A percentile compares a stretch with the other conserved stretches of the same genome.
Conservation (phyloP, 2,797 vertebrate genomes). For the Sebastes steindachneri region DNA sequence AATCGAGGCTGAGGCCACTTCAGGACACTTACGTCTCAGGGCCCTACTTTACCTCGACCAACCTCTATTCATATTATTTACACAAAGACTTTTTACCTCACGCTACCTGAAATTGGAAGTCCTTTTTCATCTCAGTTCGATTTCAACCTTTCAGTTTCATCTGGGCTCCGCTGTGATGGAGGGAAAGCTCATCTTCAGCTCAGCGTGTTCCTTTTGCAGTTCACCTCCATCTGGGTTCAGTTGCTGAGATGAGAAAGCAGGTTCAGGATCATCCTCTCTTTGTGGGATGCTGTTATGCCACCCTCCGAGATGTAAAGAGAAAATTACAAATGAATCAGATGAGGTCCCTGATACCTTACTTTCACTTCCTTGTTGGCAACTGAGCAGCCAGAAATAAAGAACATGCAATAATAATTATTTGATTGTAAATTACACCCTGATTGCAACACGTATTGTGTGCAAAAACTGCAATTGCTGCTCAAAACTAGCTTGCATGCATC, state of each 20-base stretch:
- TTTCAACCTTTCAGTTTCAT: slow-evolving; percentile 8
- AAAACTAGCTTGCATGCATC: neutral
- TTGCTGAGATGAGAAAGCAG: neutral
- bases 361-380: neutral
- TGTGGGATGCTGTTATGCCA: slow-evolving; percentile 6
- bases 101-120: slow-evolving; percentile 10
- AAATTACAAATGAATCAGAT: slow-evolving; percentile 18
- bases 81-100: slow-evolving; percentile 30
- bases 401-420: neutral
- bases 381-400: slow-evolving; percentile 7
- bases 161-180: slow-evolving; percentile 21
- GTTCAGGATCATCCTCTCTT: slow-evolving; percentile 24
- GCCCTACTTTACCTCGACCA: slow-evolving; percentile 10
- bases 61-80: neutral
- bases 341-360: neutral
- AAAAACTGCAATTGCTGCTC: neutral
- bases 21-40: slow-evolving; percentile 20
- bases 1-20: neutral
- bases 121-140: slow-evolving; percentile 1
- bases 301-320: neutral
- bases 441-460: neutral
- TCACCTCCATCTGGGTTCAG: slow-evolving; percentile 10
- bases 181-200: slow-evolving; percentile 46
- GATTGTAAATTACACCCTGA: neutral
- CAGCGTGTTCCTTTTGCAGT: slow-evolving; percentile 40